phyloP scores from a whole-genome alignment of 2,113 vertebrate species.

The Baryphthengus martii region DNA sequence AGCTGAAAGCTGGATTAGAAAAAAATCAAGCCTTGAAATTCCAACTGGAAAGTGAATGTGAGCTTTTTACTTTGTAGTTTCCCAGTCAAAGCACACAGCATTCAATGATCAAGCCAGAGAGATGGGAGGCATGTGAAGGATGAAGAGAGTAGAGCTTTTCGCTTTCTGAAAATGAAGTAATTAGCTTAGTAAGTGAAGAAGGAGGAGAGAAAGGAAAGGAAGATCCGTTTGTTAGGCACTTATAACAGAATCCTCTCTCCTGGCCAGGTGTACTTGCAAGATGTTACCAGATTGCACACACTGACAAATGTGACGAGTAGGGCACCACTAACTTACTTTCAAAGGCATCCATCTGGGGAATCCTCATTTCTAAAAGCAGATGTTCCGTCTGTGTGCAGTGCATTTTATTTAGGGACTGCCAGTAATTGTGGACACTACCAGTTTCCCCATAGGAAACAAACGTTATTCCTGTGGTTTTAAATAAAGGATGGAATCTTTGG shows the following conservation, averaged over 20 bases:
- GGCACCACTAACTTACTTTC: background rate
- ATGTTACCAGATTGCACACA: background rate
- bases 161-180: constrained; percentile 16
- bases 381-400: background rate
- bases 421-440: background rate
- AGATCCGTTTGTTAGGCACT: constrained; percentile 2
- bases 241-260: background rate
- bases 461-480: background rate
- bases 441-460: background rate
- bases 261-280: background rate
- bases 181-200: constrained; percentile 19
- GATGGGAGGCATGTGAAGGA: background rate
- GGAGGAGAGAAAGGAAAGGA: background rate
- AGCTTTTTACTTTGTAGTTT: background rate
- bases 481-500: background rate
- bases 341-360: background rate
- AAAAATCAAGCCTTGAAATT: constrained; percentile 6
- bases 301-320: background rate
- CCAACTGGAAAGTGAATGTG: background rate
- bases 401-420: background rate
- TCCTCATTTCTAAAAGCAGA: background rate
- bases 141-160: background rate
- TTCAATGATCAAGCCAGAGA: background rate
- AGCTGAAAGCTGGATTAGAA: constrained; percentile 6
- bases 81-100: background rate